Conservation (phyloP, 2,888 invertebrate genomes). For the Papilio demoleus region DNA sequence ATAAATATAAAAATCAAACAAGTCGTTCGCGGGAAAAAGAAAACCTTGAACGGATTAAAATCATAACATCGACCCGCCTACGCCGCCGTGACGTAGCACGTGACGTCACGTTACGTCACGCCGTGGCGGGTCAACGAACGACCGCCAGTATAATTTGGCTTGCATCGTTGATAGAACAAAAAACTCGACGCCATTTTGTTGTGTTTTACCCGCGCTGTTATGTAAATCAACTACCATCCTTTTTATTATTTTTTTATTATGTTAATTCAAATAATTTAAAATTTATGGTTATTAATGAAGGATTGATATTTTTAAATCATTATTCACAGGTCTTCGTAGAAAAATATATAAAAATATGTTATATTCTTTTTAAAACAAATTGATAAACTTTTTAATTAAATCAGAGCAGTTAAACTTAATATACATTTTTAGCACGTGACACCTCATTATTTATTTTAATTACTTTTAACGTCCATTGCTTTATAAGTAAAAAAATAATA, state of each 20-base stretch:
- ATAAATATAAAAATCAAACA: constrained; percentile 40
- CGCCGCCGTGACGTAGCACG: constrained; percentile 46
- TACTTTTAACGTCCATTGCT: no score
- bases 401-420: no score
- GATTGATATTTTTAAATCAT: no score
- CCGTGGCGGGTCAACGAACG: constrained; percentile 76
- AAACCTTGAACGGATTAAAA: constrained; percentile 52
- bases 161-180: constrained; percentile 59
- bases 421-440: no score
- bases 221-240: constrained; percentile 1
- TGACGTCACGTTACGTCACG: constrained; percentile 59
- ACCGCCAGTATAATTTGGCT: constrained; percentile 79
- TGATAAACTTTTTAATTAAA: no score
- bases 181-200: constrained; percentile 66
- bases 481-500: no score
- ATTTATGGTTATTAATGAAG: no score
- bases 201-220: constrained; percentile 48
- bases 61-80: constrained; percentile 49
- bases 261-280: not conserved
- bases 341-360: no score
- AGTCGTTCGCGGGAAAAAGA: constrained; percentile 48
- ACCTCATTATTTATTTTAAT: no score
- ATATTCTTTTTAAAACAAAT: no score
- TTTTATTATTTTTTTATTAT: not conserved
- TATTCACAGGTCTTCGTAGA: no score